Conservation (phyloP, 2,113 vertebrate species). For the Polypterus bichir region DNA sequence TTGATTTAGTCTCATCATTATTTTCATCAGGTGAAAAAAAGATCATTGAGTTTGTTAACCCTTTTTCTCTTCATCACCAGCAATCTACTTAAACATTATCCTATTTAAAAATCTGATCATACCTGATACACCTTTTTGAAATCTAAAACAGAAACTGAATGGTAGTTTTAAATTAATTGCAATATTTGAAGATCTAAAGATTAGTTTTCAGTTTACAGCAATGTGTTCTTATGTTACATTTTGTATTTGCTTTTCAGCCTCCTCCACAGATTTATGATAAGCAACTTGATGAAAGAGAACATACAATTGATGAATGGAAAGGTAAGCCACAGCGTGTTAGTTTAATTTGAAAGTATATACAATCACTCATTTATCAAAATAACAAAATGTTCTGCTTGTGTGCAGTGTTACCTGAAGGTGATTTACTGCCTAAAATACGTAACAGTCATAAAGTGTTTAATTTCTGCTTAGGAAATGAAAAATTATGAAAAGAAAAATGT, state of each 20-base stretch:
- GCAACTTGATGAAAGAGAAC: constrained; percentile 96
- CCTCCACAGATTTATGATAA: constrained; percentile 98
- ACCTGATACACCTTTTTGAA: too few relatives aligned
- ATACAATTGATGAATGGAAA: constrained; percentile 99
- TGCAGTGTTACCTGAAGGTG: neutral
- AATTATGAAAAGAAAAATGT: neutral
- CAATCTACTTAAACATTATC: too few relatives aligned
- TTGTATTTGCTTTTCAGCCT: constrained; percentile 59
- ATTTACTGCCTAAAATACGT: neutral
- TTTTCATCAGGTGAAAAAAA: too few relatives aligned
- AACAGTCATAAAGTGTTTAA: neutral
- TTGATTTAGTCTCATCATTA: too few relatives aligned
- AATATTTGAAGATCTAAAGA: too few relatives aligned
- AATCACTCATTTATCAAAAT: neutral
- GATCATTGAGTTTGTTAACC: too few relatives aligned
- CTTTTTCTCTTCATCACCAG: too few relatives aligned
- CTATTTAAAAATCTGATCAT: too few relatives aligned
- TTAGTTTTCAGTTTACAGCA: too few relatives aligned
- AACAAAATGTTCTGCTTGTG: neutral
- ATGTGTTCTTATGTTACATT: neutral
- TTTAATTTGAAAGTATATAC: too few relatives aligned
- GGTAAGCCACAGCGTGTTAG: constrained; percentile 58
- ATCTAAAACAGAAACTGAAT: too few relatives aligned
- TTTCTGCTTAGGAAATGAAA: neutral
- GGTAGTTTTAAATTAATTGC: too few relatives aligned